These are phyloP conservation scores for Parotocinclus haroldoi DNA, from an alignment of 2,797 vertebrate species.

Conservation along the genomic window DNA sequence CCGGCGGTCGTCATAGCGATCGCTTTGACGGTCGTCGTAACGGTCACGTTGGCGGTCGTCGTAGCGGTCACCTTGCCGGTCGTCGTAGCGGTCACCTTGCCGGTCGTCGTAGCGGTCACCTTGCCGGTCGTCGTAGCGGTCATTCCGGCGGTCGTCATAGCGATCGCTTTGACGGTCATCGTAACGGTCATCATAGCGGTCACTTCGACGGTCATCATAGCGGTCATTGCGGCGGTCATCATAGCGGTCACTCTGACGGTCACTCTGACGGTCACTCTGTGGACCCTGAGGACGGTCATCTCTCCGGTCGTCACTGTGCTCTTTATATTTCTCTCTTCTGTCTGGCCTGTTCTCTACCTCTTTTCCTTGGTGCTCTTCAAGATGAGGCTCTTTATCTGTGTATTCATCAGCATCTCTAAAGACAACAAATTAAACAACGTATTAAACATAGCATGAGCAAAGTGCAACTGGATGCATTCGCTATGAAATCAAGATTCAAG, in stretches of 20 bases:
- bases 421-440: not conserved
- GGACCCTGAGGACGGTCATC: not conserved
- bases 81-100: not conserved
- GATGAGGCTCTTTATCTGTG: slow-evolving; percentile 41
- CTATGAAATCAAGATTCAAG: too few relatives aligned
- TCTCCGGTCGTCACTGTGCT: not conserved
- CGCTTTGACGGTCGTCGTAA: slow-evolving; percentile 29
- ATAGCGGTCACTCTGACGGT: not conserved
- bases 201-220: not conserved
- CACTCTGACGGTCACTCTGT: not conserved
- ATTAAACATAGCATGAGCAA: not conserved
- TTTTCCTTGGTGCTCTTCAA: not conserved
- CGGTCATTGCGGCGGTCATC: not conserved
- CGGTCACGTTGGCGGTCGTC: slow-evolving; percentile 34
- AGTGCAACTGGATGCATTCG: too few relatives aligned
- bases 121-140: not conserved
- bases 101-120: slow-evolving; percentile 38
- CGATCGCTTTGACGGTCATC: slow-evolving; percentile 26
- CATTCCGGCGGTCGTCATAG: not conserved
- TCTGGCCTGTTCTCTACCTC: not conserved
- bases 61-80: not conserved
- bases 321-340: not conserved
- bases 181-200: slow-evolving; percentile 22
- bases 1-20: slow-evolving; percentile 25
- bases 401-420: slow-evolving; percentile 47